These are phyloP conservation scores for Zhengitettix transpicula DNA, from an alignment of 2,888 invertebrate species.

Conservation along the genomic window DNA sequence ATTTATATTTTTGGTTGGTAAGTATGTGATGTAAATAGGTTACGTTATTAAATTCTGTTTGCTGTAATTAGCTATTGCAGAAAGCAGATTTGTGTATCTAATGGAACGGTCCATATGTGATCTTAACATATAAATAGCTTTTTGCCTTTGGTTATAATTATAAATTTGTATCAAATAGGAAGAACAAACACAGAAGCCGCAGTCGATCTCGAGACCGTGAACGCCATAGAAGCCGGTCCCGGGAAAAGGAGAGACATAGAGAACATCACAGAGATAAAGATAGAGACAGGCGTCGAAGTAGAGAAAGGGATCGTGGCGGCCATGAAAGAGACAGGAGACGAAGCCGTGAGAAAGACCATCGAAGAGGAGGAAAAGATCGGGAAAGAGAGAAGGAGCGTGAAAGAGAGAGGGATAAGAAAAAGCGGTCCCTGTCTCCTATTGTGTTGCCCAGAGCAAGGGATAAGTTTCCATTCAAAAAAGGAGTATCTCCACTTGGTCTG, in stretches of 20 bases:
- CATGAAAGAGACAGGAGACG: slow-evolving; percentile 18
- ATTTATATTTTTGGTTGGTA: slow-evolving; percentile 11
- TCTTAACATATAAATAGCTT: not conserved
- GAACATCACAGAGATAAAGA: slow-evolving; percentile 18
- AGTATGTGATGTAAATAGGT: not conserved
- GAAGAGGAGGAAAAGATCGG: slow-evolving; percentile 22
- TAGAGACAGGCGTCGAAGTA: slow-evolving; percentile 17
- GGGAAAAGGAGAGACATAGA: slow-evolving; percentile 20
- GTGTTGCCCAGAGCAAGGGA: slow-evolving; percentile 27
- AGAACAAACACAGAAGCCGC: slow-evolving; percentile 24
- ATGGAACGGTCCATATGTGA: not conserved
- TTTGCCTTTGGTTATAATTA: too few relatives aligned
- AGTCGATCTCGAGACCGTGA: slow-evolving; percentile 36
- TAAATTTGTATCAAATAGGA: slow-evolving; percentile 18
- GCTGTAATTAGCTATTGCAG: not conserved
- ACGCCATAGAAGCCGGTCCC: slow-evolving; percentile 18
- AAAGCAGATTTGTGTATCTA: not conserved
- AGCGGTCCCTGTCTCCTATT: slow-evolving; percentile 19
- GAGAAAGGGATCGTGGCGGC: slow-evolving; percentile 19
- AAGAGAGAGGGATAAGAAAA: slow-evolving; percentile 22
- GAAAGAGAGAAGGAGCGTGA: slow-evolving; percentile 26
- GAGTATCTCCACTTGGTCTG: slow-evolving; percentile 27
- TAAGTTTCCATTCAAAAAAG: slow-evolving; percentile 25
- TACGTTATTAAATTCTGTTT: not conserved
- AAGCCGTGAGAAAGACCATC: slow-evolving; percentile 24